A percentile compares a stretch with the other conserved stretches of the same genome.
Evolutionary conservation across 2,797 vertebrate genomes (phyloP).

Genomic region (Chaetophractus vellerosus): DNA sequence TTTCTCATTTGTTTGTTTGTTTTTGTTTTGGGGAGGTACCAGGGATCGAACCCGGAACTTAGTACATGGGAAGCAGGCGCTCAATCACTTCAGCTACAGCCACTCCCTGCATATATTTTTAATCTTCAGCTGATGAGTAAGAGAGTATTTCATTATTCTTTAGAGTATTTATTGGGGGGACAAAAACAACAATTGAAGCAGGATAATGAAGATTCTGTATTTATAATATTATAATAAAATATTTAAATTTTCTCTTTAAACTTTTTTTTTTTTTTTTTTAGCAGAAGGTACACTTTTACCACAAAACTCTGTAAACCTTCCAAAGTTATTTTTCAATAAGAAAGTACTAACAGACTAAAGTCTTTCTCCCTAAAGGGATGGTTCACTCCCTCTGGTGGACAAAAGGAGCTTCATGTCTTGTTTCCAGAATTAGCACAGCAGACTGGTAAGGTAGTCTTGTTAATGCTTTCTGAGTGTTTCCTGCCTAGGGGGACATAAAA

Average conservation of each 20-base stretch:
- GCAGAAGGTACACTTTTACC: neutral
- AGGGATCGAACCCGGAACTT: too few relatives aligned
- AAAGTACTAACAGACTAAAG: neutral
- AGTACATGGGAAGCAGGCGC: too few relatives aligned
- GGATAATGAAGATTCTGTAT: neutral
- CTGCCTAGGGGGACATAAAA: neutral
- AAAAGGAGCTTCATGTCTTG: neutral
- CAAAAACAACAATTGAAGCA: neutral
- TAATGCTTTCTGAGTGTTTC: neutral
- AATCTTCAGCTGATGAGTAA: slow-evolving; percentile 19
- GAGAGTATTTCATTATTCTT: neutral
- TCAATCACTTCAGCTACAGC: too few relatives aligned
- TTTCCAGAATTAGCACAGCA: slow-evolving; percentile 15
- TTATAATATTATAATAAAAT: slow-evolving; percentile 35
- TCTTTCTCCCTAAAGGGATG: neutral
- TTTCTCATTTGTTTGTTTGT: too few relatives aligned
- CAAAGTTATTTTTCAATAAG: neutral
- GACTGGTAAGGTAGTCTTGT: neutral
- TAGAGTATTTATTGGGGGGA: neutral
- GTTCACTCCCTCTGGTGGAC: neutral
- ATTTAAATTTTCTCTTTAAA: slow-evolving; percentile 1
- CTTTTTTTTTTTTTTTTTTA: slow-evolving; percentile 25
- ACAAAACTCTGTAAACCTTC: slow-evolving; percentile 27
- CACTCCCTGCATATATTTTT: neutral
- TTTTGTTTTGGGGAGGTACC: too few relatives aligned